Conservation (phyloP, 2,113 vertebrate genomes). For the Equus quagga region DNA sequence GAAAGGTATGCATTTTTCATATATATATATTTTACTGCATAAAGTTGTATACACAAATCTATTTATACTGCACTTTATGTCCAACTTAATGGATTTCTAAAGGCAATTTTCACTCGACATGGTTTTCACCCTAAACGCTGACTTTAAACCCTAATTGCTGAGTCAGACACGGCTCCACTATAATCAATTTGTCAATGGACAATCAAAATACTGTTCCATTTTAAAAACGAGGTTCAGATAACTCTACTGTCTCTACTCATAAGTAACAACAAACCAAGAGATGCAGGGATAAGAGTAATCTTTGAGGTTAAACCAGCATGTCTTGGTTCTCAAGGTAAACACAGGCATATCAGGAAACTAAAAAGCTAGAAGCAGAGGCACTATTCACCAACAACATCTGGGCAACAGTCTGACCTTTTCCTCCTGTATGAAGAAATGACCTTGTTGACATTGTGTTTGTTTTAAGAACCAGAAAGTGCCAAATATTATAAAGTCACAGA, state of each 20-base stretch:
- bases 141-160: conserved; percentile 9
- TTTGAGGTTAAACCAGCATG: not conserved
- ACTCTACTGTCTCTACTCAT: not conserved
- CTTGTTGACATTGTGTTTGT: not conserved
- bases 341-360: not conserved
- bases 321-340: not conserved
- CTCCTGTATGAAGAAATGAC: not conserved
- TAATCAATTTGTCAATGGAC: not conserved
- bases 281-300: not conserved
- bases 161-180: not conserved
- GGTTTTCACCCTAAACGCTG: not conserved
- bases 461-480: not conserved
- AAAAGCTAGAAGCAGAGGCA: not conserved
- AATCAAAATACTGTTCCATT: not conserved
- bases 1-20: not conserved
- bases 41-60: not conserved
- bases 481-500: not conserved
- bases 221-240: not conserved
- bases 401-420: not conserved
- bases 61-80: not conserved
- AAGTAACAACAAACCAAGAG: not conserved
- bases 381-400: not conserved
- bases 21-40: not conserved
- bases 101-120: not conserved
- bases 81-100: not conserved